These are phyloP conservation scores for Paralichthys olivaceus DNA, from an alignment of 2,113 vertebrate species.

Conservation along the genomic window DNA sequence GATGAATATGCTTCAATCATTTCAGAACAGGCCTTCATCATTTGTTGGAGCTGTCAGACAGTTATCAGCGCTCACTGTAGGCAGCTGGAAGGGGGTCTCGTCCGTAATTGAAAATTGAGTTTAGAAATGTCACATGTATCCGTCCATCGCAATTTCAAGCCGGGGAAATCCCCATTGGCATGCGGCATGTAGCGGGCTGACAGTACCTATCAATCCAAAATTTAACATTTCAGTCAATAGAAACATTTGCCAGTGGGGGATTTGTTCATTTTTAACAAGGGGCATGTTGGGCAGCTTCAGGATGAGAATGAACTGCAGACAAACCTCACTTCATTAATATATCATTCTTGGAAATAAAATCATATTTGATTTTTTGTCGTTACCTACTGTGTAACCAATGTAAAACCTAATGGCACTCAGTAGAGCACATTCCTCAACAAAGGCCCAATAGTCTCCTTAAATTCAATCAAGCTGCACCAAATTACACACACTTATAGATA, in stretches of 20 bases:
- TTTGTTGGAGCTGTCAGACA: conserved; percentile 68
- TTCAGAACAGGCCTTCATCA: conserved; percentile 68
- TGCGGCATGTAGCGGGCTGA: conserved; percentile 44
- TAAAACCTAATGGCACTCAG: background rate
- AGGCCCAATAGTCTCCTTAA: background rate
- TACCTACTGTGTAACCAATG: background rate
- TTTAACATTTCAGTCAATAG: conserved; percentile 64
- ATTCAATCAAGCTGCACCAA: conserved; percentile 5
- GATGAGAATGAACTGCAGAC: conserved; percentile 20
- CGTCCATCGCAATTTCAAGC: conserved; percentile 68
- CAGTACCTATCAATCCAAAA: conserved; percentile 64
- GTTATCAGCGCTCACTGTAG: conserved; percentile 69
- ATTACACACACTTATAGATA: background rate
- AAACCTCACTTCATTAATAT: conserved; percentile 22
- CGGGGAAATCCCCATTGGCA: conserved; percentile 56
- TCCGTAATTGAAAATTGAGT: conserved; percentile 76
- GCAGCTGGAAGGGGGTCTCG: conserved; percentile 51
- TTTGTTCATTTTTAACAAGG: conserved; percentile 66
- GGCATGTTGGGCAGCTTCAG: conserved; percentile 41
- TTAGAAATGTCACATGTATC: conserved; percentile 73
- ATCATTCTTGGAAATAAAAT: conserved; percentile 20
- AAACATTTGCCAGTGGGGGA: conserved; percentile 40
- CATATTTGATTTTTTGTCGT: background rate
- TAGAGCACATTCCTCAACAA: background rate
- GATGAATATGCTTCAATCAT: conserved; percentile 75